Percentiles rank a stretch among this genome's conserved stretches.
Evolutionary conservation across 2,797 vertebrate species (phyloP).

Genomic region (Pangasius mekongensis): DNA sequence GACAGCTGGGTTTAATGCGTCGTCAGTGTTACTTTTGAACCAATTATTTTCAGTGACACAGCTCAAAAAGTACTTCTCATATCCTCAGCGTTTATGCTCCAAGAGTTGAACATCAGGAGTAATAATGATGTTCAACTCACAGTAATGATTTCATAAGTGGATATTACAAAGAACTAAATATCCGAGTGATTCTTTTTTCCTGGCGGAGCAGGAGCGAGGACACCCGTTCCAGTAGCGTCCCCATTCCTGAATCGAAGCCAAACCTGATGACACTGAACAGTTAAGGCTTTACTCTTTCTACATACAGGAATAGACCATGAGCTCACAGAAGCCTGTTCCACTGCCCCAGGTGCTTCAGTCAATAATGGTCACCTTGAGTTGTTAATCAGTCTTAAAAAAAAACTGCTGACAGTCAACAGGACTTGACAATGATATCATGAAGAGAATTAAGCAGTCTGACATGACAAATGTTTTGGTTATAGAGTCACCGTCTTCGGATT

Average conservation of each 20-base stretch:
- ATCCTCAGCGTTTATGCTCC: constrained; percentile 4
- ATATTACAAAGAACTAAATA: constrained; percentile 45
- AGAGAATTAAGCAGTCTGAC: constrained; percentile 17
- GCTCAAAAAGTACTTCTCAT: not conserved
- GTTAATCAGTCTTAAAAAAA: constrained; percentile 59
- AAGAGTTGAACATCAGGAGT: not conserved
- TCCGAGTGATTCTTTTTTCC: constrained; percentile 33
- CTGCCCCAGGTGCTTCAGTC: constrained; percentile 55
- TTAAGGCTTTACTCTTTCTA: constrained; percentile 48
- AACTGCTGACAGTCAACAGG: constrained; percentile 48
- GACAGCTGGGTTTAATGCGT: not conserved
- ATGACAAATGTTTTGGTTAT: constrained; percentile 4
- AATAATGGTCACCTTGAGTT: constrained; percentile 59
- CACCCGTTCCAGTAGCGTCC: constrained; percentile 42
- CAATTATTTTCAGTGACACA: not conserved
- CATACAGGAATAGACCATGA: constrained; percentile 71
- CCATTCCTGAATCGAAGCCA: constrained; percentile 58
- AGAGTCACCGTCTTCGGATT: not conserved
- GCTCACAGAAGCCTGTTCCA: constrained; percentile 66
- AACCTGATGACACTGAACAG: constrained; percentile 58
- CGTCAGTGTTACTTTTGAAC: not conserved
- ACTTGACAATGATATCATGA: constrained; percentile 37
- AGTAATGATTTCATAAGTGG: constrained; percentile 30
- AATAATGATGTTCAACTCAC: not conserved
- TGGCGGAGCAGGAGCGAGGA: constrained; percentile 41